phyloP scores from a whole-genome alignment of 1,140 invertebrate species.

The Galendromus occidentalis region DNA sequence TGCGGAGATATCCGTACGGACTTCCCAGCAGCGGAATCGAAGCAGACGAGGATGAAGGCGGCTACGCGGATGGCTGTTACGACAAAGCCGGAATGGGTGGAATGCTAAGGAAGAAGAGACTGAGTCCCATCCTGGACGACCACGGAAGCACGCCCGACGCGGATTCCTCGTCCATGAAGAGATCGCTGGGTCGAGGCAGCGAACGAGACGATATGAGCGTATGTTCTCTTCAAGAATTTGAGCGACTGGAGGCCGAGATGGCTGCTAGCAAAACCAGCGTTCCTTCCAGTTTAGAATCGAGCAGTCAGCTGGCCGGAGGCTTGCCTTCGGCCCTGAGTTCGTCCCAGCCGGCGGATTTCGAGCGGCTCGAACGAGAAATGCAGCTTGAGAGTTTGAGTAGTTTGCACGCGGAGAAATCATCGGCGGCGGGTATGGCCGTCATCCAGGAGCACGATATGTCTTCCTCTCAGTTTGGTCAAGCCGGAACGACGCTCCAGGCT shows the following conservation, averaged over 20 bases:
- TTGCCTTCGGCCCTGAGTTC: not conserved
- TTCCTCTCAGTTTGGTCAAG: constrained; percentile 1
- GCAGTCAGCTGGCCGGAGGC: not conserved
- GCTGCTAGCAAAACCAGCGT: constrained; percentile 1
- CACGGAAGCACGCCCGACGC: constrained; percentile 8
- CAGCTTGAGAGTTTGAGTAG: not conserved
- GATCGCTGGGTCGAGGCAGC: constrained; percentile 21
- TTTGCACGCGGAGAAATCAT: not conserved
- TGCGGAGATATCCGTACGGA: constrained; percentile 6
- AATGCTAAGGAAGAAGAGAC: constrained; percentile 59
- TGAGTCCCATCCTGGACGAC: constrained; percentile 6
- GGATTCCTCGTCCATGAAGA: constrained; percentile 8
- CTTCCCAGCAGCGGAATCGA: constrained; percentile 29
- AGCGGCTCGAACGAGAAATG: constrained; percentile 1
- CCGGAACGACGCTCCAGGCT: not conserved
- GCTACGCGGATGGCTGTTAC: not conserved
- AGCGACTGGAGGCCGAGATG: constrained; percentile 29
- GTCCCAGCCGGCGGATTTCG: not conserved
- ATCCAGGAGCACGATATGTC: constrained; percentile 2
- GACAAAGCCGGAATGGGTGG: constrained; percentile 29
- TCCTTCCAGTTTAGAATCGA: not conserved
- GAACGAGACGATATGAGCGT: constrained; percentile 29
- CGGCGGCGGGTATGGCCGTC: not conserved
- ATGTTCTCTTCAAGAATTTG: constrained; percentile 32
- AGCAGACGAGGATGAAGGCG: constrained; percentile 40